Conservation (phyloP, 2,888 invertebrate species). For the Chouioia cunea region DNA sequence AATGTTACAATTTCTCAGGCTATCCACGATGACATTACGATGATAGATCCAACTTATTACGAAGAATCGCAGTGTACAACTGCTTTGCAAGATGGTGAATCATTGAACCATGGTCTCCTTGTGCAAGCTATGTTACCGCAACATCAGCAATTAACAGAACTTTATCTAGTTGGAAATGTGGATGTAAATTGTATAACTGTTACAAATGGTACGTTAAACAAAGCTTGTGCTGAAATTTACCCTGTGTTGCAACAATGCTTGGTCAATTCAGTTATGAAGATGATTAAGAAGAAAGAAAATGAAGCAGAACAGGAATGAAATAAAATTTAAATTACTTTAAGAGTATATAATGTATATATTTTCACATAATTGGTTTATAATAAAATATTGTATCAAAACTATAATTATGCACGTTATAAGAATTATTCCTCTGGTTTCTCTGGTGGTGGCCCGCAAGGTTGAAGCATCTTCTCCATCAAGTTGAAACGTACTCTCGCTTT, state of each 20-base stretch:
- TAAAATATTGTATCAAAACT: constrained; percentile 6
- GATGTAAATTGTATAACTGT: constrained; percentile 73
- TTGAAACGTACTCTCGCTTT: constrained; percentile 96
- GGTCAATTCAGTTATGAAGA: constrained; percentile 70
- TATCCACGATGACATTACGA: constrained; percentile 73
- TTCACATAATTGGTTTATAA: too few relatives aligned
- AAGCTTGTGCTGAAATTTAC: constrained; percentile 76
- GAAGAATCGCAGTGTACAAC: constrained; percentile 71
- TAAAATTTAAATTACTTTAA: neutral
- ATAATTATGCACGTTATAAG: constrained; percentile 1
- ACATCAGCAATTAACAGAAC: constrained; percentile 76
- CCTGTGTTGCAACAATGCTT: constrained; percentile 79
- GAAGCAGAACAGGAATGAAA: constrained; percentile 20
- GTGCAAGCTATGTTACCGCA: constrained; percentile 76
- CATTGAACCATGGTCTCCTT: constrained; percentile 73
- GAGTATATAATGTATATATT: neutral
- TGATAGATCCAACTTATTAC: constrained; percentile 79
- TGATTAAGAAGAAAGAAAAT: constrained; percentile 55
- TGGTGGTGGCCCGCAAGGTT: constrained; percentile 98
- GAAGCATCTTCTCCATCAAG: constrained; percentile 97
- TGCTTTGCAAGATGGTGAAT: constrained; percentile 46
- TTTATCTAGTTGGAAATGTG: constrained; percentile 79
- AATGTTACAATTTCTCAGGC: constrained; percentile 64
- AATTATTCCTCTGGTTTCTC: constrained; percentile 92
- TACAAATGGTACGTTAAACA: constrained; percentile 74